Conservation (phyloP, 53 echinoderm and acorn worm species). For the Temnopleurus reevesii region DNA sequence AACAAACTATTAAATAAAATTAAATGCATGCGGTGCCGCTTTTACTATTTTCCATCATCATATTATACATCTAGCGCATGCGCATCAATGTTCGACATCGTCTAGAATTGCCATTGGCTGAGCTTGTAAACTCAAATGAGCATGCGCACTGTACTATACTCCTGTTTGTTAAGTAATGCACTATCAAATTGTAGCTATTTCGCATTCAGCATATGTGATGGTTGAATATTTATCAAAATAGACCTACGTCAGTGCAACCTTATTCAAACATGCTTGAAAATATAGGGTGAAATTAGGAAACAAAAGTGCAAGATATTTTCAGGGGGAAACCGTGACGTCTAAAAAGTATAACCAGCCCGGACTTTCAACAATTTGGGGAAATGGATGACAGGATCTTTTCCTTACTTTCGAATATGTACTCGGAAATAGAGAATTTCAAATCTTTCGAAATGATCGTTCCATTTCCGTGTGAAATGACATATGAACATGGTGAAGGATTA, state of each 20-base stretch:
- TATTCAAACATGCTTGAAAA: background rate
- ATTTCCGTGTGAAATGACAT: background rate
- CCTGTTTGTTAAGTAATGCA: background rate
- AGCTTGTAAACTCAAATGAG: background rate
- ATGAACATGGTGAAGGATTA: background rate
- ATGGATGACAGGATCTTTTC: background rate
- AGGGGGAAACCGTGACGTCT: background rate
- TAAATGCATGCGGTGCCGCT: too few species aligned
- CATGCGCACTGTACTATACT: background rate
- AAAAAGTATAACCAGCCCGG: background rate
- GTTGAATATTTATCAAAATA: background rate
- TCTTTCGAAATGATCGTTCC: background rate
- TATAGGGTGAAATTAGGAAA: background rate
- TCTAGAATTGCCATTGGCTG: background rate
- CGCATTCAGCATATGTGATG: background rate
- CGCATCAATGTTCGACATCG: background rate
- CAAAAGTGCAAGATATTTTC: background rate
- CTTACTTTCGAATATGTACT: background rate
- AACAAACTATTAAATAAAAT: too few species aligned
- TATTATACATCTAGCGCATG: too few species aligned
- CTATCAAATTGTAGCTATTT: background rate
- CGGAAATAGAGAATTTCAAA: background rate
- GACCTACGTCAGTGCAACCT: background rate
- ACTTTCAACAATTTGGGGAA: background rate
- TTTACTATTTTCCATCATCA: too few species aligned